Evolutionary conservation across 92 coral and sea anemone genomes (phyloP).

Genomic region (Desmophyllum pertusum): DNA sequence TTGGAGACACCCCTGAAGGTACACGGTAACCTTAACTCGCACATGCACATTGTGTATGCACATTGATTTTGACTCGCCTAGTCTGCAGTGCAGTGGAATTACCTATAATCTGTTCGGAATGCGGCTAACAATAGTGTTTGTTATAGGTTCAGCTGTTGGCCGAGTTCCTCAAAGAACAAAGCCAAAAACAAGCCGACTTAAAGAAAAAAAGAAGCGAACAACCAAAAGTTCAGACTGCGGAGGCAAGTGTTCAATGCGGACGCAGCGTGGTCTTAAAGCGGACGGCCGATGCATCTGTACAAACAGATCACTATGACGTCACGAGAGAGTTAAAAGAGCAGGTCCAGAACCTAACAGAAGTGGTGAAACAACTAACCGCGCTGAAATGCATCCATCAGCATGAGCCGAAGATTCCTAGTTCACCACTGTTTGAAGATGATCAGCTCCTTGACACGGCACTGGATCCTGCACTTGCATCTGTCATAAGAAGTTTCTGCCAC

Average conservation of each 20-base stretch:
- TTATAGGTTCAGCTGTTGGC: conserved; percentile 22
- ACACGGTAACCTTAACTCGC: too few species aligned
- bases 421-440: neutral
- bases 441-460: neutral
- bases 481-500: conserved; percentile 12
- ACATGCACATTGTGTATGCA: too few species aligned
- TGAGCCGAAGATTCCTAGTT: neutral
- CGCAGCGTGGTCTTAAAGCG: neutral
- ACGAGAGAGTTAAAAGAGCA: conserved; percentile 1
- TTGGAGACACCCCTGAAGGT: too few species aligned
- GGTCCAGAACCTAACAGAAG: neutral
- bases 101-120: too few species aligned
- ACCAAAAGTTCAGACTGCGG: conserved; percentile 8
- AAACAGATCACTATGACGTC: too few species aligned
- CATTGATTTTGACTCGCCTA: too few species aligned
- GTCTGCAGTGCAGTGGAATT: too few species aligned
- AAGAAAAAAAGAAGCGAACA: conserved; percentile 3
- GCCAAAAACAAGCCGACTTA: conserved; percentile 15
- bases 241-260: neutral
- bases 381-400: neutral
- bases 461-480: too few species aligned
- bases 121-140: too few species aligned
- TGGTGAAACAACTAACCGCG: neutral
- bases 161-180: conserved; percentile 20
- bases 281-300: neutral